Conservation (phyloP, 2,113 vertebrate species). For the Phylloscopus whistleri region DNA sequence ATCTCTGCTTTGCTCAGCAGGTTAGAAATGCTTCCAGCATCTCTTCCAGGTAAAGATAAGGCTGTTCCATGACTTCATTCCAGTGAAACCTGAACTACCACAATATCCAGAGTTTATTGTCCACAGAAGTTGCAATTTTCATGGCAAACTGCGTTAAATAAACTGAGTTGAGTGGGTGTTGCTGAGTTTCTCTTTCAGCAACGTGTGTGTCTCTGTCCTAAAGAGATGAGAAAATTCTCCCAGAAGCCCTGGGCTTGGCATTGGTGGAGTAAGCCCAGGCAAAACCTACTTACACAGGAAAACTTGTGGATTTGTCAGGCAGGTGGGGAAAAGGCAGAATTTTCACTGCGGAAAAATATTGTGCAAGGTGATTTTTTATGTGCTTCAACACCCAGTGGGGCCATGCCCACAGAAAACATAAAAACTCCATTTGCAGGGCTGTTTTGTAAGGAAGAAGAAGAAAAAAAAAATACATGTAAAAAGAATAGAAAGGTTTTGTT, state of each 20-base stretch:
- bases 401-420: background rate
- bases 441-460: background rate
- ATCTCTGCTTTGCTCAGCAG: background rate
- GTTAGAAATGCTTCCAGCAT: background rate
- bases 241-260: background rate
- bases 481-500: background rate
- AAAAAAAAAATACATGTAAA: background rate
- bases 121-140: background rate
- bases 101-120: background rate
- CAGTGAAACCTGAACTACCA: background rate
- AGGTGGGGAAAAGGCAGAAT: background rate
- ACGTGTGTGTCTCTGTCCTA: rapidly evolving
- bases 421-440: background rate
- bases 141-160: background rate
- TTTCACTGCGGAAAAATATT: background rate
- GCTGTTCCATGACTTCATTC: background rate
- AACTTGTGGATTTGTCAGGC: background rate
- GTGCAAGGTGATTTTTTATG: background rate
- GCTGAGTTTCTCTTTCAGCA: background rate
- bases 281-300: background rate
- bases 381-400: background rate
- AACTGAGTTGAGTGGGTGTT: background rate
- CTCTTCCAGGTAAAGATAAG: background rate
- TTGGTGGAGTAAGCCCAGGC: background rate
- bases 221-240: background rate